Conservation (phyloP, 2,113 vertebrate genomes). For the Rhombomys opimus region DNA sequence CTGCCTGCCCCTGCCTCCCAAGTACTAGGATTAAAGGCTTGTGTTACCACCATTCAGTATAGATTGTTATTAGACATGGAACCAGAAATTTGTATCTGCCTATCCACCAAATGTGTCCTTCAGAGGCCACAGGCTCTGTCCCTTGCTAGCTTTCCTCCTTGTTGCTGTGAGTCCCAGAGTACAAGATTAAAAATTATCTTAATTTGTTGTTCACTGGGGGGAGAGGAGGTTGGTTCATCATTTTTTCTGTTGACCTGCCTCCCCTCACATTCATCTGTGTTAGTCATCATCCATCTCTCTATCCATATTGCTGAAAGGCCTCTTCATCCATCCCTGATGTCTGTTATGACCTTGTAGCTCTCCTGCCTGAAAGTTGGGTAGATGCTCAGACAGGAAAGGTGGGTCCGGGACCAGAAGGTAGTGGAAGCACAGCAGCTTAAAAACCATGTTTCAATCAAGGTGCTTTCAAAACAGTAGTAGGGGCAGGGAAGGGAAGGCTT, state of each 20-base stretch:
- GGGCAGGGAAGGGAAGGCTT: background rate
- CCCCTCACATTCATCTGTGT: too few relatives aligned
- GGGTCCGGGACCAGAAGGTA: background rate
- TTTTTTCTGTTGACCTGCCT: background rate
- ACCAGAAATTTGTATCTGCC: background rate
- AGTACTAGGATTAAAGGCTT: background rate
- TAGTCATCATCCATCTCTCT: background rate
- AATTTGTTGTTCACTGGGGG: background rate
- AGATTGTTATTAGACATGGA: fast-evolving
- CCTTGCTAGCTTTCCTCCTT: background rate
- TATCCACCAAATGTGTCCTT: background rate
- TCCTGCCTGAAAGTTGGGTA: background rate
- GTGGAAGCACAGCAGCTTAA: background rate
- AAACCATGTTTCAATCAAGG: background rate
- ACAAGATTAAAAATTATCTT: background rate
- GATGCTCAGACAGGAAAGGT: background rate
- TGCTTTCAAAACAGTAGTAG: background rate
- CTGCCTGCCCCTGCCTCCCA: background rate
- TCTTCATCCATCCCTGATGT: background rate
- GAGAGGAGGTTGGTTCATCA: background rate
- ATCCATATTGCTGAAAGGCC: background rate
- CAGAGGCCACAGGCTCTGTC: background rate
- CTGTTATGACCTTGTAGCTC: background rate
- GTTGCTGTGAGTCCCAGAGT: background rate
- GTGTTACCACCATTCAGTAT: background rate